phyloP scores from a whole-genome alignment of 2,888 invertebrate species.

The Caenorhabditis zanzibari region DNA sequence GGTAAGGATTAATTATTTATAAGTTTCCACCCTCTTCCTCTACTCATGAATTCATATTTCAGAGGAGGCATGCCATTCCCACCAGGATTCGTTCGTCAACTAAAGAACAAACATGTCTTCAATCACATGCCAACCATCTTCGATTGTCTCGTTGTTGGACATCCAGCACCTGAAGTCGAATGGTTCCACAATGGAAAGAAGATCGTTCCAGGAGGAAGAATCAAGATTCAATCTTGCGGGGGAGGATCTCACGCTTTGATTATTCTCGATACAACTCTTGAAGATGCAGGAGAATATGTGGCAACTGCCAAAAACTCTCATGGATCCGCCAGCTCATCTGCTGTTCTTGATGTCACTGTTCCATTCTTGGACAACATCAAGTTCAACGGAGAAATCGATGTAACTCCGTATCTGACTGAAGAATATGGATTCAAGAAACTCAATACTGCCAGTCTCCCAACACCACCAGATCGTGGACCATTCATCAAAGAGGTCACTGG shows the following conservation, averaged over 20 bases:
- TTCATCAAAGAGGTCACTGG: slow-evolving; percentile 95
- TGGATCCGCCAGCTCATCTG: slow-evolving; percentile 81
- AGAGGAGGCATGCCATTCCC: slow-evolving; percentile 81
- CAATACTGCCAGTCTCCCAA: slow-evolving; percentile 86
- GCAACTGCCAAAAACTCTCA: slow-evolving; percentile 81
- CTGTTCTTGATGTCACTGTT: slow-evolving; percentile 82
- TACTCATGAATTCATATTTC: slow-evolving; percentile 9
- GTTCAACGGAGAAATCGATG: slow-evolving; percentile 81
- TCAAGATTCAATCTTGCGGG: slow-evolving; percentile 83
- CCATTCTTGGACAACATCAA: slow-evolving; percentile 83
- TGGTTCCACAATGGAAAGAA: slow-evolving; percentile 85
- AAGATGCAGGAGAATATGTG: slow-evolving; percentile 83
- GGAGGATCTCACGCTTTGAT: slow-evolving; percentile 83
- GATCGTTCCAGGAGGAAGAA: slow-evolving; percentile 84
- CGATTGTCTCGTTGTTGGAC: slow-evolving; percentile 83
- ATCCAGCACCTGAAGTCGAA: slow-evolving; percentile 80
- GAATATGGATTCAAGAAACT: slow-evolving; percentile 83
- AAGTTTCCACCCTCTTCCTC: background rate
- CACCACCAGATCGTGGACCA: slow-evolving; percentile 93
- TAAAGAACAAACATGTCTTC: slow-evolving; percentile 84
- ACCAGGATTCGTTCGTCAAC: slow-evolving; percentile 83
- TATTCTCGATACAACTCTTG: slow-evolving; percentile 80
- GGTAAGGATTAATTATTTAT: slow-evolving; percentile 35
- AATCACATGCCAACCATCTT: slow-evolving; percentile 83
- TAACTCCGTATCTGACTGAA: slow-evolving; percentile 83